Percentiles rank a stretch among this genome's conserved stretches.
Evolutionary conservation across 2,888 invertebrate genomes (phyloP).

Genomic region (Rhingia campestris): DNA sequence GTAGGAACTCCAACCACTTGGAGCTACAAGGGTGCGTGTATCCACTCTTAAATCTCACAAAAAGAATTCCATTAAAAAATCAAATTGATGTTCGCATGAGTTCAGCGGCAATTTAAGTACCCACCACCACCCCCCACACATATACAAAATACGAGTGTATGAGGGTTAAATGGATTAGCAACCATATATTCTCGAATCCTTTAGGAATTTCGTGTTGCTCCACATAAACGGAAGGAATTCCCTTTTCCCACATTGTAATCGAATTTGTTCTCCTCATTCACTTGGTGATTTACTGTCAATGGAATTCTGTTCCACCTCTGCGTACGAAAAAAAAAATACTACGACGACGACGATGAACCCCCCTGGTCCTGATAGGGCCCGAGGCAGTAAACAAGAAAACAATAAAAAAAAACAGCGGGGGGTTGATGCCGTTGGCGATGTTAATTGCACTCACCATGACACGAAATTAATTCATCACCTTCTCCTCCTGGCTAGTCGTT

Average conservation of each 20-base stretch:
- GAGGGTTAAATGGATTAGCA: constrained; percentile 61
- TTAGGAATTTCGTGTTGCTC: constrained; percentile 38
- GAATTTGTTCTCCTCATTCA: constrained; percentile 53
- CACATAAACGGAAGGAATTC: constrained; percentile 10
- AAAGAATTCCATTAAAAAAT: constrained; percentile 61
- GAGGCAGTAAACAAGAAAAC: background rate
- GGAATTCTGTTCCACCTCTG: constrained; percentile 48
- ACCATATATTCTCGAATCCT: constrained; percentile 47
- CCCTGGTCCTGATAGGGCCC: background rate
- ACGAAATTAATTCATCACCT: constrained; percentile 21
- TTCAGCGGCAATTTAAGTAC: background rate
- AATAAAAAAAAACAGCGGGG: constrained; percentile 5
- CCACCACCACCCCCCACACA: background rate
- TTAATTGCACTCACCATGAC: constrained; percentile 48
- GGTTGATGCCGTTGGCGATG: background rate
- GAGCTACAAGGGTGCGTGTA: constrained; percentile 39
- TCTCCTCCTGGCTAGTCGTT: background rate
- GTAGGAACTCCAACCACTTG: background rate
- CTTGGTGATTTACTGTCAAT: constrained; percentile 68
- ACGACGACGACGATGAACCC: too few relatives aligned
- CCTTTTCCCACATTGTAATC: constrained; percentile 47
- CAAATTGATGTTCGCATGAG: constrained; percentile 40
- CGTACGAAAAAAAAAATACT: background rate
- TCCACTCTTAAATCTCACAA: constrained; percentile 37
- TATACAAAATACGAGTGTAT: background rate